Evolutionary conservation across 2,888 invertebrate genomes (phyloP), one percentile per base, ranked within the genome.

Genomic region (Melinopterus prodromus): DNA sequence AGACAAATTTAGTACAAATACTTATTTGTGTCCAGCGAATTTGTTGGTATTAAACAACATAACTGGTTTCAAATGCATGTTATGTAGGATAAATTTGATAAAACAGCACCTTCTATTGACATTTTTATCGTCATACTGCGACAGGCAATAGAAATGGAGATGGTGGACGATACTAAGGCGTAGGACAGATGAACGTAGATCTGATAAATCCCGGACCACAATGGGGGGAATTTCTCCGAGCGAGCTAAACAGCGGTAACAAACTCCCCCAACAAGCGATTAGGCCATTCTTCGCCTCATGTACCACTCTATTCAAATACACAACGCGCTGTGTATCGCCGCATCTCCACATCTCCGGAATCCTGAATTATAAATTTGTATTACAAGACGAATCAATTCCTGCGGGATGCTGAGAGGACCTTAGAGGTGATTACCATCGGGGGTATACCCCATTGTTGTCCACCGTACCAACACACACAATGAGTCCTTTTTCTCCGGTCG

Each of bases 331-430:
- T 26, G 3, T 26, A 26, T 26, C 26, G 36, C 37, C 2, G 36
- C 15, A 74, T 74, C 74, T 74, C 74, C 74, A 15, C 36, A 74
- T 74, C 74, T 74, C n/a, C 74, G 74, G 74, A 74, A 74, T 74
- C 74, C 74, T 74, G 74, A 74, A 77, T 79, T 82, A 82, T 84
- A 84, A 80, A 80, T 85, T 83, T 83, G 84, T 83, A 84, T 79
- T 83, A 82, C 83, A 85, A 80, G 84, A 84, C 84, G 84, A 85
- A 85, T 85, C 85, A 85, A 86, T 85, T 84, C 82, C 26, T 35
- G 74, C 74, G 36, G 74, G 74, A 74, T 12, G 74, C 74, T 53
- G 53, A 53, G 53, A 53, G 53, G 53, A 53, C 53, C 53, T 53
- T 53, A 26, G 26, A 26, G 26, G 26, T 26, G 53, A 53, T 53